A percentile compares a stretch with the other conserved stretches of the same genome.
Conservation (phyloP, 2,797 vertebrate species). For the Microtus obscurus region DNA sequence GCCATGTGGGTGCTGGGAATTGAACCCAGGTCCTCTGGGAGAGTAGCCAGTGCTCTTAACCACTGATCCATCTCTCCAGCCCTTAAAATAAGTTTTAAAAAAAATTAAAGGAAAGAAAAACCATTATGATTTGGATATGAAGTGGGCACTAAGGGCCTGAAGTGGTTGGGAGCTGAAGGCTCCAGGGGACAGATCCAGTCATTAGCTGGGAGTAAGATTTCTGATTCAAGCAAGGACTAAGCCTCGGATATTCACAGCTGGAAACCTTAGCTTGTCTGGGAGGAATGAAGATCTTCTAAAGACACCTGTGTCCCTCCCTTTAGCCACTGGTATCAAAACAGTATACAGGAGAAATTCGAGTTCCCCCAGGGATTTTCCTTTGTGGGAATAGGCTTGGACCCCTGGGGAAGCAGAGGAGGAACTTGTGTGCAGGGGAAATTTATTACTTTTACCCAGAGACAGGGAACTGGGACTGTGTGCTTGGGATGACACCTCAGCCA, state of each 20-base stretch:
- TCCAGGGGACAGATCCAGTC: background rate
- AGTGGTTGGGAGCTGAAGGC: background rate
- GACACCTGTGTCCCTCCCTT: background rate
- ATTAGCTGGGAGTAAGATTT: background rate
- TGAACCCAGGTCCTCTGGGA: no score
- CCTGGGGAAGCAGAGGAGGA: background rate
- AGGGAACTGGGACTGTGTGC: background rate
- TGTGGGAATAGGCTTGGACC: background rate
- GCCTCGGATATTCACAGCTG: background rate
- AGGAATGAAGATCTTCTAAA: background rate
- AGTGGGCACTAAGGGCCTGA: background rate
- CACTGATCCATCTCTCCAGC: no score
- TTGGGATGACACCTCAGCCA: background rate
- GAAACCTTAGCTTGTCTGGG: background rate
- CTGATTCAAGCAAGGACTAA: background rate
- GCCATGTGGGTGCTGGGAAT: no score
- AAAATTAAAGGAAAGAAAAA: background rate
- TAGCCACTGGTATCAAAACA: background rate
- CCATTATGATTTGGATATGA: background rate
- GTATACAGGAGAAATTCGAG: background rate
- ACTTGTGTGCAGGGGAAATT: background rate
- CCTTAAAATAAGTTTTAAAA: background rate
- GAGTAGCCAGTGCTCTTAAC: no score
- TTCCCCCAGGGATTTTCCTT: background rate
- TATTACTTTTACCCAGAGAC: background rate